Evolutionary conservation across 2,888 invertebrate genomes (phyloP), one percentile per base, ranked within the genome.

Genomic region (Parnassius glacialis): DNA sequence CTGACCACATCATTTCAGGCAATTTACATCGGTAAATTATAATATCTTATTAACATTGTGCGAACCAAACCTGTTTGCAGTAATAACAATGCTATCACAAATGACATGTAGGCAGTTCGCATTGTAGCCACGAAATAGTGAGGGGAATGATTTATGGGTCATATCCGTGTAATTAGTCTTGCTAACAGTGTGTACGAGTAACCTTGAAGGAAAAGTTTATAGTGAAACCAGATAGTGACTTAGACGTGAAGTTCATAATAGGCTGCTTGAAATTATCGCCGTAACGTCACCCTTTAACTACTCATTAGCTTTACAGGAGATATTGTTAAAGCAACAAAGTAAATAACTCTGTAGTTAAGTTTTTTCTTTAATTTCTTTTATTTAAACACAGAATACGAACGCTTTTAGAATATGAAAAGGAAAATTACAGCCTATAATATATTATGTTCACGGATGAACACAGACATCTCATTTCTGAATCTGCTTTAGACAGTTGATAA

Each of bases 161-260:
- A 52, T 52, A 45, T 52, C 57, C 57, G 51, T 52, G 43, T 51
- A 51, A 51, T 52, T 58, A 58, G 44, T 12, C 43, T 51, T 20
- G 10, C 41, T 16, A n/a, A n/a, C 44, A 43, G 52, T 44, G 53
- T 48, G 57, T 16, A 10, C 9, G 16, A 12, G 13, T 52, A 59
- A 52, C 52, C 52, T 47, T 52, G 52, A 10, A 45, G n/a, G 58
- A 1, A 43, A 41, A 43, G 57, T 13, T 50, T 43, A 43, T 11
- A 57, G 7, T 9, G 43, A 7, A 13, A 34, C 20, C 44, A 9
- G 53, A 16, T 16, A 16, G 42, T 43, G 43, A 25, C n/a, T 43
- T 51, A 25, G 10, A n/a, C 44, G 9, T 20, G 11, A 57, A 57
- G 50, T 57, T 50, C 3, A 57, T 57, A 57, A 57, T 57, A 25